These are phyloP conservation scores for Palythoa grandis DNA, from an alignment of 92 coral and sea anemone species.

Conservation along the genomic window DNA sequence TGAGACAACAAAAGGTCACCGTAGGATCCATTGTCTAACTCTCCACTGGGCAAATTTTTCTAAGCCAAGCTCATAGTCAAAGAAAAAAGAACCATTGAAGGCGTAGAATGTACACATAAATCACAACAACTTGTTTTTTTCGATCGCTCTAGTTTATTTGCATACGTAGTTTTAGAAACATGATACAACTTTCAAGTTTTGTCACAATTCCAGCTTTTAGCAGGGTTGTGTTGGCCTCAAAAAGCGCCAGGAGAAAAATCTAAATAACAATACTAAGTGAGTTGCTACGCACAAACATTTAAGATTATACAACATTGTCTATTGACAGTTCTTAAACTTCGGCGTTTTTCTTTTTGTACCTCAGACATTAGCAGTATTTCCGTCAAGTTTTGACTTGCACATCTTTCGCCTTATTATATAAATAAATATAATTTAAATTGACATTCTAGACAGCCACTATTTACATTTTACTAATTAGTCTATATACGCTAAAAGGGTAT, in stretches of 20 bases:
- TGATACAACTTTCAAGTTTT: too few species aligned
- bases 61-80: background rate
- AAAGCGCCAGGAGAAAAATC: too few species aligned
- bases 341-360: too few species aligned
- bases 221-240: too few species aligned
- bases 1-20: background rate
- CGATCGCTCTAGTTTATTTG: too few species aligned
- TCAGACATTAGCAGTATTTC: too few species aligned
- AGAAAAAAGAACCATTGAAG: background rate
- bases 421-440: slow-evolving; percentile 11
- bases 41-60: background rate
- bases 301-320: background rate
- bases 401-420: background rate
- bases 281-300: too few species aligned
- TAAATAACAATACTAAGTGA: too few species aligned
- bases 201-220: too few species aligned
- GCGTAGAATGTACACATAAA: background rate
- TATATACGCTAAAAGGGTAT: background rate
- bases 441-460: slow-evolving; percentile 2
- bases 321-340: background rate
- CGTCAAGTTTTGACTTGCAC: background rate
- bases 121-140: too few species aligned
- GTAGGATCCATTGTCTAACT: background rate
- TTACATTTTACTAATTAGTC: slow-evolving; percentile 12
- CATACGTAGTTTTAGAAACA: too few species aligned